These are phyloP conservation scores for Oscheius sp. DNA, from an alignment of 2,888 invertebrate genomes.

Conservation along the genomic window DNA sequence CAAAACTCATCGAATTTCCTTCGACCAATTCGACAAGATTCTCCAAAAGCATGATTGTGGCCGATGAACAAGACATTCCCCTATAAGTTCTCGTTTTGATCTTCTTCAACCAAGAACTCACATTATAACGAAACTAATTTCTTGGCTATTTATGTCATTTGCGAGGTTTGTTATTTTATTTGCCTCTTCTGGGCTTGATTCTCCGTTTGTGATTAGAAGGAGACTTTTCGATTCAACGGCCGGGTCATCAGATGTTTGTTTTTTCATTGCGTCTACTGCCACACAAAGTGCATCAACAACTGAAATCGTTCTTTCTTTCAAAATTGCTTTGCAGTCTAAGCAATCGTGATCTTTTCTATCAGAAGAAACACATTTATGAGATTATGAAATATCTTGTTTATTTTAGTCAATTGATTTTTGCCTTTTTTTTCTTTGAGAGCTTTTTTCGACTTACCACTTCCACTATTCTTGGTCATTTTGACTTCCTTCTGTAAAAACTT, in stretches of 20 bases:
- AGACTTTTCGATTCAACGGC: neutral
- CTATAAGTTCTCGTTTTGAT: too few species aligned
- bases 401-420: neutral
- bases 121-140: neutral
- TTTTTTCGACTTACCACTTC: neutral
- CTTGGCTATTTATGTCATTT: neutral
- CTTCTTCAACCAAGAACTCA: neutral
- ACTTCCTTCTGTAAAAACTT: constrained; percentile 16
- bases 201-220: constrained; percentile 7
- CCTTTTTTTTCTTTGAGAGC: too few species aligned
- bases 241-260: constrained; percentile 14
- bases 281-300: constrained; percentile 3
- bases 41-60: neutral
- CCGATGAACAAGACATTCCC: too few species aligned
- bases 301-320: neutral
- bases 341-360: neutral
- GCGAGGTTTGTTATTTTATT: neutral
- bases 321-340: neutral
- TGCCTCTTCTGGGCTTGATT: neutral
- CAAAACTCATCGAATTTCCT: constrained; percentile 2
- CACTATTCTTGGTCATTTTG: neutral
- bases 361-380: too few species aligned
- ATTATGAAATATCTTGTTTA: too few species aligned
- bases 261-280: constrained; percentile 7
- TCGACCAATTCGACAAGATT: constrained; percentile 13